Percentiles rank a stretch among this genome's conserved stretches.
phyloP scores from a whole-genome alignment of 2,797 vertebrate species.

The Hydrocynus forskahlii region DNA sequence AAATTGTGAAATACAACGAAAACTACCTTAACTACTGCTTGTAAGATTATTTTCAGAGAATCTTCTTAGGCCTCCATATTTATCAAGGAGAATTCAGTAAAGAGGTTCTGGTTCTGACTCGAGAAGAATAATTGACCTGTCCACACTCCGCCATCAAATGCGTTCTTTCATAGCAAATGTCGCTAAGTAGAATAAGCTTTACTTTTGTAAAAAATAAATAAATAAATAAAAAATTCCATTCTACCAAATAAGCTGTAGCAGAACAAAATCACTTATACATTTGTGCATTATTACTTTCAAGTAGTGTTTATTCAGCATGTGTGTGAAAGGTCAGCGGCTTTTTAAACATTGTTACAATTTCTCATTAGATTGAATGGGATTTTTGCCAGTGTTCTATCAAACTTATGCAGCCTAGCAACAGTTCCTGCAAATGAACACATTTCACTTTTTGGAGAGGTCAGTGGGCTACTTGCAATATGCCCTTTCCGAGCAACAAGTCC shows the following conservation, averaged over 20 bases:
- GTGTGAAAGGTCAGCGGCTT: too few relatives aligned
- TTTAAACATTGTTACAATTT: too few relatives aligned
- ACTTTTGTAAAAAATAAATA: too few relatives aligned
- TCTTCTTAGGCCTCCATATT: background rate
- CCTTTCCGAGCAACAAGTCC: too few relatives aligned
- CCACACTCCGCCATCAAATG: background rate
- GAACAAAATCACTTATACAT: background rate
- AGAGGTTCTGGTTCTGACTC: background rate
- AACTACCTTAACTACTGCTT: background rate
- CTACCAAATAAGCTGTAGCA: background rate
- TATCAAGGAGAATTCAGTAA: background rate
- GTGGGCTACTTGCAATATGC: too few relatives aligned
- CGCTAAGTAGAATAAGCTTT: background rate
- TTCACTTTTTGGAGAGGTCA: background rate
- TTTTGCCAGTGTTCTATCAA: too few relatives aligned
- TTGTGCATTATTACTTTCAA: background rate
- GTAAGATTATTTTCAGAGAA: background rate
- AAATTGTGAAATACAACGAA: too few relatives aligned
- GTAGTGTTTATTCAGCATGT: background rate
- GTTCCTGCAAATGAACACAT: background rate
- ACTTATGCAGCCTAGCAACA: background rate
- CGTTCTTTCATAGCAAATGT: background rate
- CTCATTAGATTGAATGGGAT: too few relatives aligned
- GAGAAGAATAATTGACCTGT: background rate
- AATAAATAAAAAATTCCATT: background rate